These are phyloP conservation scores for Peucedramus taeniatus DNA, from an alignment of 2,113 vertebrate species.

Conservation along the genomic window DNA sequence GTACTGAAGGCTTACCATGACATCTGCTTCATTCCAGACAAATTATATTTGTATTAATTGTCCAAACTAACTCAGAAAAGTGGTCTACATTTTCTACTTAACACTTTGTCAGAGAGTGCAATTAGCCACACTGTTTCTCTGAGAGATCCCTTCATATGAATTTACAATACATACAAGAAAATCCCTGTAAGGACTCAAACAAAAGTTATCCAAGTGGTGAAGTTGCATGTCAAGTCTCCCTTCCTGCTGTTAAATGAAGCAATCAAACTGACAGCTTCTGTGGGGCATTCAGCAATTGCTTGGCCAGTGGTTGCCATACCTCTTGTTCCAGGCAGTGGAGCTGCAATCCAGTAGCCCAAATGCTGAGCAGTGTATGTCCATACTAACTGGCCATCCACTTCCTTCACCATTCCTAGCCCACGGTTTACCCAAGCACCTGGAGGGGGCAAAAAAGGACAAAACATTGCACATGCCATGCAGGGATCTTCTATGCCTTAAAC, in stretches of 20 bases:
- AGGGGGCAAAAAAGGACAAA: not conserved
- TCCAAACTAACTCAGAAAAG: not conserved
- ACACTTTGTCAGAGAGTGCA: not conserved
- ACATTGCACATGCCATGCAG: not conserved
- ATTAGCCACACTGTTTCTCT: not conserved
- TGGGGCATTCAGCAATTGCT: not conserved
- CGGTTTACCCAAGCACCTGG: conserved; percentile 89
- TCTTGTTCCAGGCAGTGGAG: conserved; percentile 79
- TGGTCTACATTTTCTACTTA: not conserved
- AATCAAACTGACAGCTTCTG: not conserved
- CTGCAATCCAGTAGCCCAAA: conserved; percentile 91
- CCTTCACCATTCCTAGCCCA: conserved; percentile 82
- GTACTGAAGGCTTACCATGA: not conserved
- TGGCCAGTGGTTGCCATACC: conserved; percentile 64
- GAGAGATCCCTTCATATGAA: not conserved
- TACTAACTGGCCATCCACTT: conserved; percentile 70
- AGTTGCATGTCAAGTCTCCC: not conserved
- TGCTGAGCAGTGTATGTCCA: conserved; percentile 90
- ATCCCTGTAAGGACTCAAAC: not conserved
- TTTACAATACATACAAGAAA: not conserved
- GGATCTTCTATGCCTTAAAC: not conserved
- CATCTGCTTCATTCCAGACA: not conserved
- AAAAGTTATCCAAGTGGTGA: not conserved
- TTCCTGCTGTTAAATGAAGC: not conserved
- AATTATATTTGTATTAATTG: not conserved